Evolutionary conservation across 2,888 invertebrate genomes (phyloP).

Genomic region (Hymenopus coronatus): DNA sequence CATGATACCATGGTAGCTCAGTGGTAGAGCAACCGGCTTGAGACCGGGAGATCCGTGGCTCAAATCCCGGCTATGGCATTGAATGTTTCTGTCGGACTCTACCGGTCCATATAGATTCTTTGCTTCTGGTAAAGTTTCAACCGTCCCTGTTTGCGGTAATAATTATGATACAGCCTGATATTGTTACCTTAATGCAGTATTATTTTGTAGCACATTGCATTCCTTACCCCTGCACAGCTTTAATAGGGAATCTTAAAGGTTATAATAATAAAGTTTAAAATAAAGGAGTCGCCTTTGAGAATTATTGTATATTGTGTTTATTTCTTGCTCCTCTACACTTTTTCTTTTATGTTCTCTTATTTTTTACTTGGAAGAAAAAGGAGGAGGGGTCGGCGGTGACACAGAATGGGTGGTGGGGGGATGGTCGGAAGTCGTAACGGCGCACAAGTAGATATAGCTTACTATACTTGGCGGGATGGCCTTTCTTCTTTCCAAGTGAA

Average conservation of each 20-base stretch:
- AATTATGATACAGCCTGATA: too few relatives aligned
- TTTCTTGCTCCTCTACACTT: background rate
- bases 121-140: too few relatives aligned
- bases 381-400: background rate
- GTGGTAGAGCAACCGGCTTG: too few relatives aligned
- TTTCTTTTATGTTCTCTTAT: slow-evolving; percentile 2
- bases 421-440: slow-evolving; percentile 17
- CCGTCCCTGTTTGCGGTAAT: too few relatives aligned
- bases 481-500: slow-evolving; percentile 18
- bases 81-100: too few relatives aligned
- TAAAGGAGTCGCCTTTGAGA: background rate
- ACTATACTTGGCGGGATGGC: slow-evolving; percentile 3
- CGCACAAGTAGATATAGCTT: slow-evolving; percentile 17
- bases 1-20: too few relatives aligned
- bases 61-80: too few relatives aligned
- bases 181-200: too few relatives aligned
- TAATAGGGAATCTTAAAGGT: background rate
- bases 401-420: background rate
- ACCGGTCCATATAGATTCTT: too few relatives aligned
- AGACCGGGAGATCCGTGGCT: too few relatives aligned
- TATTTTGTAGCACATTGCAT: too few relatives aligned
- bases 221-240: background rate
- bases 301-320: slow-evolving; percentile 18
- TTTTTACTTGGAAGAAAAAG: slow-evolving; percentile 6
- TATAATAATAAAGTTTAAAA: slow-evolving; percentile 13